Conservation (phyloP, 2,888 invertebrate species). For the Cheilosia grossa region DNA sequence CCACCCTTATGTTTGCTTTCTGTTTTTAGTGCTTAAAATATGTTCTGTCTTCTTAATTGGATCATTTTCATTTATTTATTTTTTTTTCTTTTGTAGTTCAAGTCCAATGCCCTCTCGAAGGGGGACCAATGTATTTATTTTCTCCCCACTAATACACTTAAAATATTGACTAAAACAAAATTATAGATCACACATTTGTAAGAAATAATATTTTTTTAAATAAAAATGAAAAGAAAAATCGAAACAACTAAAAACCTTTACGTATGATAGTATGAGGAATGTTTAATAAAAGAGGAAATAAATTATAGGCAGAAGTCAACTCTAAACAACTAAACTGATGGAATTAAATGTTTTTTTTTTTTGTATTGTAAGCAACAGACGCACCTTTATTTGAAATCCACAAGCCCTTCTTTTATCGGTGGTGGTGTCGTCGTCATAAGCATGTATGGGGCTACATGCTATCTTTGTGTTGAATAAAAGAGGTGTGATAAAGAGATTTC, state of each 20-base stretch:
- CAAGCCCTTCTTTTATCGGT: no score
- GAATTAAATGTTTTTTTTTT: constrained; percentile 60
- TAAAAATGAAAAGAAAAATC: constrained; percentile 38
- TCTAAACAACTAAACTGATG: constrained; percentile 44
- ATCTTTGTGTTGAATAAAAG: no score
- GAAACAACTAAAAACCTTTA: constrained; percentile 22
- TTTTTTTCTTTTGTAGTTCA: constrained; percentile 29
- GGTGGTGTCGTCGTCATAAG: no score
- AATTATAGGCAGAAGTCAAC: constrained; percentile 45
- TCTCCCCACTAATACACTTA: constrained; percentile 32
- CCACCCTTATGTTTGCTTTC: constrained; percentile 28
- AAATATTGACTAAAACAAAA: constrained; percentile 53
- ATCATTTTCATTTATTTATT: constrained; percentile 9
- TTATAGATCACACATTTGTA: constrained; percentile 69
- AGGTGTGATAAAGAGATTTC: no score
- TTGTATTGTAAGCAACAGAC: constrained; percentile 38
- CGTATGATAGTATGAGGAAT: constrained; percentile 21
- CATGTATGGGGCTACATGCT: no score
- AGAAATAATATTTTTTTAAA: constrained; percentile 74
- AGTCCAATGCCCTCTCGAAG: constrained; percentile 8
- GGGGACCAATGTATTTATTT: constrained; percentile 20
- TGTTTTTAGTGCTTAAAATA: not conserved
- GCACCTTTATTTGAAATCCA: constrained; percentile 4
- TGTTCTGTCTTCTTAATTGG: constrained; percentile 5
- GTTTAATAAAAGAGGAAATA: constrained; percentile 40